Conservation (phyloP, 2,113 vertebrate species). For the Colius striatus region DNA sequence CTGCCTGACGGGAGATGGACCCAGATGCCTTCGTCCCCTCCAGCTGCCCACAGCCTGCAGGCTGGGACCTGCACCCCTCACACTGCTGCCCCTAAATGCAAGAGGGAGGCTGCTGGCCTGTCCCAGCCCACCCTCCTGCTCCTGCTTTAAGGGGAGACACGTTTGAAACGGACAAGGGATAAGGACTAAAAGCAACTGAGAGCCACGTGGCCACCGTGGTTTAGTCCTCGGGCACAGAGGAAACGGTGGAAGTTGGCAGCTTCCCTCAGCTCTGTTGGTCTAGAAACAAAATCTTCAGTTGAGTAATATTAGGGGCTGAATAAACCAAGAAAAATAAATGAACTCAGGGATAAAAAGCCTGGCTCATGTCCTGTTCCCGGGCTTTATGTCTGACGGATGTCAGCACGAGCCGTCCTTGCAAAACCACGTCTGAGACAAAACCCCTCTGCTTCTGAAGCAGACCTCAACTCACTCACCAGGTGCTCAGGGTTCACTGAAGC, state of each 20-base stretch:
- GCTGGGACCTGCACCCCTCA: too few species aligned
- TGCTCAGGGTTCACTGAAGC: background rate
- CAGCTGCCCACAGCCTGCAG: too few species aligned
- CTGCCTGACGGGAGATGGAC: too few species aligned
- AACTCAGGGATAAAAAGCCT: conserved; percentile 33
- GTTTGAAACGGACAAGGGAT: accelerated
- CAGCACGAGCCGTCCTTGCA: background rate
- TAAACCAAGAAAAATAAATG: conserved; percentile 45
- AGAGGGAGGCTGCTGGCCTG: too few species aligned
- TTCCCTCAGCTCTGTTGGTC: background rate
- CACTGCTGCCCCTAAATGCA: too few species aligned
- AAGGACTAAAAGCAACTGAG: background rate
- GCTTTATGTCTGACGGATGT: background rate
- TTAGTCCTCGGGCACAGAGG: background rate
- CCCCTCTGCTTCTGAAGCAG: background rate
- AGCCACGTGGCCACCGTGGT: accelerated
- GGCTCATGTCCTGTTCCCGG: background rate
- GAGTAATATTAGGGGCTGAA: background rate
- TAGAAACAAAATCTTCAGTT: background rate
- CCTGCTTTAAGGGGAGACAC: background rate
- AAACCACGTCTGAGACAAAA: background rate
- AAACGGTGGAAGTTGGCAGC: background rate
- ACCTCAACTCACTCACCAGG: background rate
- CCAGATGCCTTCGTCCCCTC: too few species aligned
- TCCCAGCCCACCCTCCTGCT: background rate